Conservation (phyloP, 1,140 invertebrate genomes). For the Hormaphis cornu region DNA sequence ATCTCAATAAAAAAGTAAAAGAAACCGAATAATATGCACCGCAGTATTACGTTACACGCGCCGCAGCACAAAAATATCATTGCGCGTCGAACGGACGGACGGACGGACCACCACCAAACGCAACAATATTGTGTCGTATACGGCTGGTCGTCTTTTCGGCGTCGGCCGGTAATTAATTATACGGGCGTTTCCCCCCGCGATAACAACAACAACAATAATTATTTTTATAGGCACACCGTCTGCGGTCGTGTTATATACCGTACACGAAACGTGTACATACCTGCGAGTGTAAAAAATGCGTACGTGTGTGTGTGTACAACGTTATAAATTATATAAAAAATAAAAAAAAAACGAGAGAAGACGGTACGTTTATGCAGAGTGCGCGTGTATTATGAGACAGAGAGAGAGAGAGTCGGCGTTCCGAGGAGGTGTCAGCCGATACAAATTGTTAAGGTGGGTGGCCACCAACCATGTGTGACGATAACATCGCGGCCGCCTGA, state of each 20-base stretch:
- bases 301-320: not conserved
- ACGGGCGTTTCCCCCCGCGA: not conserved
- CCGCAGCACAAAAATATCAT: no score
- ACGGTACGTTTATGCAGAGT: not conserved
- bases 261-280: not conserved
- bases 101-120: not conserved
- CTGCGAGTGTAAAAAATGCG: not conserved
- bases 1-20: no score
- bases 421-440: conserved; percentile 26
- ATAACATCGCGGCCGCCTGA: conserved; percentile 31
- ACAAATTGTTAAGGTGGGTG: conserved; percentile 32
- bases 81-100: not conserved
- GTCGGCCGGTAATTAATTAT: conserved; percentile 22
- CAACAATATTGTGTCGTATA: conserved; percentile 14
- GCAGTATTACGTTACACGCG: no score
- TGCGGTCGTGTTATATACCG: not conserved
- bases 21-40: no score
- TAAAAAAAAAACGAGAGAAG: not conserved
- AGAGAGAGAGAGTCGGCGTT: not conserved
- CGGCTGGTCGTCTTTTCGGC: conserved; percentile 25
- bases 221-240: not conserved
- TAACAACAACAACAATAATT: not conserved
- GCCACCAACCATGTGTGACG: conserved; percentile 26
- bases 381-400: not conserved
- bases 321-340: not conserved